Conservation (phyloP, 2,113 vertebrate species). For the Limanda limanda region DNA sequence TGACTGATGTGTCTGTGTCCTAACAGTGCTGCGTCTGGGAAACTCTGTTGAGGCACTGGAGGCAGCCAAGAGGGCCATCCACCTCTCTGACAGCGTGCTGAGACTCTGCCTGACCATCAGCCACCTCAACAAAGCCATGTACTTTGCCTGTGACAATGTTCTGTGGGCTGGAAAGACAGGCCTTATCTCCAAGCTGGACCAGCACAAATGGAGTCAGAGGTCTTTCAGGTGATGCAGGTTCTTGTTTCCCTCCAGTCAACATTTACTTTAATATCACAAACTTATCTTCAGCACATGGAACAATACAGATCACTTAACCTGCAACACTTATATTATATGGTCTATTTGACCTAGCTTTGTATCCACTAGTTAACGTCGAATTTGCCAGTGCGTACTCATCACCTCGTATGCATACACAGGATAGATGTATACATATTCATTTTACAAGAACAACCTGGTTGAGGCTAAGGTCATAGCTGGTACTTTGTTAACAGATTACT, state of each 20-base stretch:
- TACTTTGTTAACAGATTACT: too few species aligned
- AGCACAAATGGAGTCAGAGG: slow-evolving; percentile 92
- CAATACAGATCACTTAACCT: not conserved
- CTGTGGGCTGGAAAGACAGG: slow-evolving; percentile 90
- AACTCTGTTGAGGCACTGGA: slow-evolving; percentile 90
- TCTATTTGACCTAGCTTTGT: not conserved
- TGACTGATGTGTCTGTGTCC: not conserved
- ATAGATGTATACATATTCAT: too few species aligned
- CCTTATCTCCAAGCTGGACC: slow-evolving; percentile 83
- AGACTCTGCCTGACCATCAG: slow-evolving; percentile 92
- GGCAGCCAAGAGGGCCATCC: slow-evolving; percentile 89
- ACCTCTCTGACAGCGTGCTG: slow-evolving; percentile 91
- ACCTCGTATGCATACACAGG: too few species aligned
- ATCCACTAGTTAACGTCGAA: too few species aligned
- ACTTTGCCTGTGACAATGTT: slow-evolving; percentile 94
- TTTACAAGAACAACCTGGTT: too few species aligned
- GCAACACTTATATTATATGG: not conserved
- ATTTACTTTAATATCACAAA: not conserved
- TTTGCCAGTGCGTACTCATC: too few species aligned
- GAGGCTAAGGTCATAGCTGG: too few species aligned
- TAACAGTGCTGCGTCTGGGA: slow-evolving; percentile 91
- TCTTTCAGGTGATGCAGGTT: slow-evolving; percentile 86
- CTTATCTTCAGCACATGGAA: not conserved
- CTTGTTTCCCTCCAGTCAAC: not conserved
- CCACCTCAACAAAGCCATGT: slow-evolving; percentile 93